phyloP scores from a whole-genome alignment of 2,113 vertebrate species.

The Brachionichthys hirsutus region DNA sequence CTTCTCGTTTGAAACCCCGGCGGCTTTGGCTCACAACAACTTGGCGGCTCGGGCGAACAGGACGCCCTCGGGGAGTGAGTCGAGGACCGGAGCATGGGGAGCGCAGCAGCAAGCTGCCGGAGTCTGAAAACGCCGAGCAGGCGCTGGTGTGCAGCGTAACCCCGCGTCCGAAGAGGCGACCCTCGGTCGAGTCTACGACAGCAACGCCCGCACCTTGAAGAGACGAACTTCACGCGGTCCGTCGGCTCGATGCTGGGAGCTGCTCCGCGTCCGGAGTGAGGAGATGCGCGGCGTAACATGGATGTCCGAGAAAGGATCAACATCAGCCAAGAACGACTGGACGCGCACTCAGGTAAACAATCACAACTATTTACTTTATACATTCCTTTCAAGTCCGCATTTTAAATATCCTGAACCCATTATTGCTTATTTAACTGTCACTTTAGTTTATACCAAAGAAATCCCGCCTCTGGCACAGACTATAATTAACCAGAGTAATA shows the following conservation, averaged over 20 bases:
- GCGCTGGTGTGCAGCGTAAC: background rate
- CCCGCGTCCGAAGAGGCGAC: background rate
- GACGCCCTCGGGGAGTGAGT: slow-evolving; percentile 6
- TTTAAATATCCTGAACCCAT: too few species aligned
- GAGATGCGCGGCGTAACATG: slow-evolving; percentile 63
- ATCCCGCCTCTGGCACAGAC: slow-evolving; percentile 14
- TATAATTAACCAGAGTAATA: background rate
- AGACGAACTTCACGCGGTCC: slow-evolving; percentile 30
- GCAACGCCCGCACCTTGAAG: slow-evolving; percentile 27
- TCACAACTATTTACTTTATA: background rate
- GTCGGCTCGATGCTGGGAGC: slow-evolving; percentile 23
- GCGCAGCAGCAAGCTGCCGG: background rate
- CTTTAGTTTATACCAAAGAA: background rate
- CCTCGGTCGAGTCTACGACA: too few species aligned
- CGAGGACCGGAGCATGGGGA: slow-evolving; percentile 1
- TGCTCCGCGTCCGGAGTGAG: slow-evolving; percentile 27
- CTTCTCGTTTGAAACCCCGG: background rate
- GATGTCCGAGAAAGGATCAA: slow-evolving; percentile 59
- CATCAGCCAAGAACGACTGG: slow-evolving; percentile 16
- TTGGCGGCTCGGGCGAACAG: slow-evolving; percentile 6
- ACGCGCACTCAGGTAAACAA: slow-evolving; percentile 49
- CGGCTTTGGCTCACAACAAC: background rate
- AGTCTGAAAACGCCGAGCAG: background rate
- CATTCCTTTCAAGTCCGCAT: background rate
- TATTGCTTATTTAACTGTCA: background rate